phyloP scores from a whole-genome alignment of 23 tunicate genomes.

The Trididemnum clinides region DNA sequence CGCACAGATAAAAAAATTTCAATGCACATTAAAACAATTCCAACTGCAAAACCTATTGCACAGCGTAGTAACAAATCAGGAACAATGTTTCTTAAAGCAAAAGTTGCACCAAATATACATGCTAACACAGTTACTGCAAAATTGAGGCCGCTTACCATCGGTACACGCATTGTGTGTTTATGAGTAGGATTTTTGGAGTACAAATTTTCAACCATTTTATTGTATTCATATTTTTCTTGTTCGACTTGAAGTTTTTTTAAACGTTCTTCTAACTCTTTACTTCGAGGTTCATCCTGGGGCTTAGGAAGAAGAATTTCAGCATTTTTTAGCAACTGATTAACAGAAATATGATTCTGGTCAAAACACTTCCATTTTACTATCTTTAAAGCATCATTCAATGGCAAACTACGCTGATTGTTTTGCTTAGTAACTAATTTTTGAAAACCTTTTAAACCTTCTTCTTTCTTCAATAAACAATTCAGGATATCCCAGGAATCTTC shows the following conservation, averaged over 20 bases:
- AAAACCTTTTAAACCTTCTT: too few species aligned
- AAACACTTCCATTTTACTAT: slow-evolving; percentile 30
- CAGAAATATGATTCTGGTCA: not conserved
- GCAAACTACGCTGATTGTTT: too few species aligned
- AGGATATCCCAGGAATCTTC: too few species aligned
- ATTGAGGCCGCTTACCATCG: slow-evolving; percentile 62
- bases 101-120: slow-evolving; percentile 59
- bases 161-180: not conserved
- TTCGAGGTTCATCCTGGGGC: slow-evolving; percentile 20
- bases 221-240: slow-evolving; percentile 61
- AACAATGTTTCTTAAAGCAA: slow-evolving; percentile 34
- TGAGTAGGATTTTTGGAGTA: not conserved
- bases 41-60: slow-evolving; percentile 73
- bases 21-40: slow-evolving; percentile 63
- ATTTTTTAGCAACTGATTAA: slow-evolving; percentile 36
- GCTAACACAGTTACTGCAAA: slow-evolving; percentile 87
- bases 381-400: too few species aligned
- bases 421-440: too few species aligned
- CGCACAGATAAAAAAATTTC: slow-evolving; percentile 81
- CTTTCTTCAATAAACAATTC: too few species aligned
- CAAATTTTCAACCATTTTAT: slow-evolving; percentile 78
- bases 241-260: slow-evolving; percentile 43
- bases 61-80: slow-evolving; percentile 59
- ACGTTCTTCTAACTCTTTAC: slow-evolving; percentile 52
- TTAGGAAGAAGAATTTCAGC: slow-evolving; percentile 42